Evolutionary conservation across 2,113 vertebrate species (phyloP), one percentile per base, ranked within the genome.

Genomic region (Rafetus swinhoei): DNA sequence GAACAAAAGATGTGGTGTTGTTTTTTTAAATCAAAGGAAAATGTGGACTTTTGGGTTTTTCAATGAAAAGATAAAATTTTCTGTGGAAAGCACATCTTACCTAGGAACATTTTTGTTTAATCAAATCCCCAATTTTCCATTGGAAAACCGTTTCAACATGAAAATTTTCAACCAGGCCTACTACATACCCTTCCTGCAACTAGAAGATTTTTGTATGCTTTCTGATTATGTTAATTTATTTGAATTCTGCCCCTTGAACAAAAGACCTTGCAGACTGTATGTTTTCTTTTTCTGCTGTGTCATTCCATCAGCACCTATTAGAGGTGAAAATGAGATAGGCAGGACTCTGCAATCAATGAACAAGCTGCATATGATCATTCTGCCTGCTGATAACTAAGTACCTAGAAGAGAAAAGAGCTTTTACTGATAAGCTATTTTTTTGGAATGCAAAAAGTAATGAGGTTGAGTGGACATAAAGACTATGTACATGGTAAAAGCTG

Each of bases 211-310:
- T 80, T 86, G 81, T 82, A 69, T 90, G 85, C 90, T 84, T 93
- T 79, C 54, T 93, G 79, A 91, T 92, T 90, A 91, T 76, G 69
- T 74, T 24, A 50, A 79, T 92, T 95, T 87, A 74, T 81, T 92
- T 87, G 59, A 92, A 85, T 32, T 84, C 52, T 22, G 91, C 88
- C 45, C 76, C 8, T 22, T 57, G 9, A 90, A 53, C 29, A 92
- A 91, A 93, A 94, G 79, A 55, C 72, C 79, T 59, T 0, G 0
- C 82, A 56, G 72, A 72, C 4, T 77, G 54, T 72, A 94, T 95
- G 54, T 92, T 84, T 80, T 82, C 69, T 55, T 84, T 16, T 22
- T 77, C 55, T 29, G 39, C 57, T 59, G 29, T 35, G 76, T 24
- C 12, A 25, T 93, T 90, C 65, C 65, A 35, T 32, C 32, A 69